phyloP scores from a whole-genome alignment of 2,113 vertebrate genomes.

The Epinephelus moara region DNA sequence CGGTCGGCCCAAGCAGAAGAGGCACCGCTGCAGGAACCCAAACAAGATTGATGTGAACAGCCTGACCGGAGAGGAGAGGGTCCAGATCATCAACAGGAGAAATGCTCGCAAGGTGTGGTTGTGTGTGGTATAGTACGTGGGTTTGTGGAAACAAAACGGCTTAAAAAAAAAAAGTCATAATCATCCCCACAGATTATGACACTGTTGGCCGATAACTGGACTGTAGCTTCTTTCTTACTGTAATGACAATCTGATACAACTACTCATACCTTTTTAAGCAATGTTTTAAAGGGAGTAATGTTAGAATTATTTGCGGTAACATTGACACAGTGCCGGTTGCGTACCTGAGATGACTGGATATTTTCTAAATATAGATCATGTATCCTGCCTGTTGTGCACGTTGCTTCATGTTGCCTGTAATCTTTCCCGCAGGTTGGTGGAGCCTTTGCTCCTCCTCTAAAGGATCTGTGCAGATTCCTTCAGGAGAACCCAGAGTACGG shows the following conservation, averaged over 20 bases:
- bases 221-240: background rate
- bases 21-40: conserved; percentile 97
- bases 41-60: conserved; percentile 99
- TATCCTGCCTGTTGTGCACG: background rate
- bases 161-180: background rate
- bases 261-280: background rate
- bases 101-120: conserved; percentile 95
- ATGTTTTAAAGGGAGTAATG: background rate
- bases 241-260: background rate
- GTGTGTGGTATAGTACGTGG: background rate
- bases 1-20: conserved; percentile 96
- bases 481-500: conserved; percentile 98
- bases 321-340: background rate
- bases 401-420: conserved; percentile 1
- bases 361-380: background rate
- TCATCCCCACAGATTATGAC: background rate
- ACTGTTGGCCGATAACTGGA: too few relatives aligned
- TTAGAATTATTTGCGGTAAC: background rate
- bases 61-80: conserved; percentile 96
- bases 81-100: conserved; percentile 97
- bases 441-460: conserved; percentile 96
- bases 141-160: background rate
- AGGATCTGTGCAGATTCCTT: conserved; percentile 96
- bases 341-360: background rate
- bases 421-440: conserved; percentile 90